Percentiles rank a stretch among this genome's conserved stretches.
These are phyloP conservation scores for Anolis carolinensis DNA, from an alignment of 2,113 vertebrate species.

Conservation along the genomic window DNA sequence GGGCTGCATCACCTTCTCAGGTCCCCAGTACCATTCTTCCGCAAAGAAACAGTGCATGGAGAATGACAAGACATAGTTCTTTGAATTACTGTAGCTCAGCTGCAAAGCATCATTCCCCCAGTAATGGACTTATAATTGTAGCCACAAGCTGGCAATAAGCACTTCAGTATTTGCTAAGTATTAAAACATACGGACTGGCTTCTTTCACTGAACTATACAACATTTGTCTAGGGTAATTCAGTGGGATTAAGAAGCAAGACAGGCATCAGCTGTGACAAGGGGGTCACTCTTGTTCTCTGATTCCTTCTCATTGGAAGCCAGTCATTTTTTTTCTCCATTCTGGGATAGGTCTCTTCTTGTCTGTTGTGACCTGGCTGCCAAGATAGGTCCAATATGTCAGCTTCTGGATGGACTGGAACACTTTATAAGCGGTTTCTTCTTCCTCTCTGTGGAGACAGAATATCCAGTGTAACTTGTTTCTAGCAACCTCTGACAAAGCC, in stretches of 20 bases:
- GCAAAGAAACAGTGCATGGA: background rate
- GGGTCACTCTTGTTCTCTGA: constrained; percentile 33
- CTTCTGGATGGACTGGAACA: background rate
- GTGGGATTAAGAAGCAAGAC: constrained; percentile 3
- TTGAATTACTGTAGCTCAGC: background rate
- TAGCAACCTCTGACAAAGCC: background rate
- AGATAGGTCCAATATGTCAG: constrained; percentile 3
- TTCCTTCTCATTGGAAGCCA: constrained; percentile 41
- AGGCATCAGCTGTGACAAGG: background rate
- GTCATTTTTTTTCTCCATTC: constrained; percentile 34
- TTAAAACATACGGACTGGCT: background rate
- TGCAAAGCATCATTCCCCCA: constrained; percentile 7
- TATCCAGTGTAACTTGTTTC: background rate
- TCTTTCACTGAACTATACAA: background rate
- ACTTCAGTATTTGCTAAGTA: background rate
- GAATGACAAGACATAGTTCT: background rate
- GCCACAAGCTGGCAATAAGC: constrained; percentile 20
- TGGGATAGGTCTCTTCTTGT: background rate
- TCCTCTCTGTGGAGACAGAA: constrained; percentile 62
- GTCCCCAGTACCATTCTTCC: background rate
- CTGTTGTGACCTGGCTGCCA: constrained; percentile 25
- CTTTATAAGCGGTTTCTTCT: constrained; percentile 48
- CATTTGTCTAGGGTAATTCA: background rate
- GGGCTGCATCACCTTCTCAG: background rate
- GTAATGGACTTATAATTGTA: background rate